phyloP scores from a whole-genome alignment of 2,113 vertebrate species.

The Theristicus caerulescens region DNA sequence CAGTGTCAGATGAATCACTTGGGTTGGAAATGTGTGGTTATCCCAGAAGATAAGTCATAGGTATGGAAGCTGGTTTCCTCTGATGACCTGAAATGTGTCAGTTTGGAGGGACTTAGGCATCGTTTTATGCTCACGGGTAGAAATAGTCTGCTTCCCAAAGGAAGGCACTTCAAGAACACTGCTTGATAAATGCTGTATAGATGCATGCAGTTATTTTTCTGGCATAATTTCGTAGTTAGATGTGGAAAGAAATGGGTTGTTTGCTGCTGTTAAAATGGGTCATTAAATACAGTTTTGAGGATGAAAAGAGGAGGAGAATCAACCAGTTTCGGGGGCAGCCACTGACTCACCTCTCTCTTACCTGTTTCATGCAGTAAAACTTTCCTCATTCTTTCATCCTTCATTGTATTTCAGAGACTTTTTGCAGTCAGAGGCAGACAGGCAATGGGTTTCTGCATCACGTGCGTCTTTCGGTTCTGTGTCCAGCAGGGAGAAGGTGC shows the following conservation, averaged over 20 bases:
- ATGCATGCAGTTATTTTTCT: not conserved
- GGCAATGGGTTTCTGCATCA: not conserved
- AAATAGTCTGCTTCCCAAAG: not conserved
- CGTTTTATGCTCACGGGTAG: not conserved
- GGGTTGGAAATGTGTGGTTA: not conserved
- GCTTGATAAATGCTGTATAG: not conserved
- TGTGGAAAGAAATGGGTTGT: not conserved
- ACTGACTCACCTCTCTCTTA: not conserved
- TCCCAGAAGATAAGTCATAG: not conserved
- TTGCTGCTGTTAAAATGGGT: not conserved
- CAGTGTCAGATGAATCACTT: not conserved
- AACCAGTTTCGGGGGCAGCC: not conserved
- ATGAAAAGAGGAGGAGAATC: not conserved
- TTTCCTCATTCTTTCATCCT: not conserved
- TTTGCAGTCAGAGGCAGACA: not conserved
- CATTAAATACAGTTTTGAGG: not conserved
- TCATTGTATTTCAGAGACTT: not conserved
- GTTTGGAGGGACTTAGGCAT: not conserved
- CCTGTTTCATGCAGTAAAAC: not conserved
- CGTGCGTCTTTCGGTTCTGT: accelerated
- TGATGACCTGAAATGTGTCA: not conserved
- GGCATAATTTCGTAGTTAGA: not conserved
- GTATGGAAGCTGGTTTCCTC: not conserved
- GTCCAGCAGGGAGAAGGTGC: not conserved
- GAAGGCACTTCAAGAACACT: not conserved